Evolutionary conservation across 2,797 vertebrate species (phyloP).

Genomic region (Thamnophis elegans): DNA sequence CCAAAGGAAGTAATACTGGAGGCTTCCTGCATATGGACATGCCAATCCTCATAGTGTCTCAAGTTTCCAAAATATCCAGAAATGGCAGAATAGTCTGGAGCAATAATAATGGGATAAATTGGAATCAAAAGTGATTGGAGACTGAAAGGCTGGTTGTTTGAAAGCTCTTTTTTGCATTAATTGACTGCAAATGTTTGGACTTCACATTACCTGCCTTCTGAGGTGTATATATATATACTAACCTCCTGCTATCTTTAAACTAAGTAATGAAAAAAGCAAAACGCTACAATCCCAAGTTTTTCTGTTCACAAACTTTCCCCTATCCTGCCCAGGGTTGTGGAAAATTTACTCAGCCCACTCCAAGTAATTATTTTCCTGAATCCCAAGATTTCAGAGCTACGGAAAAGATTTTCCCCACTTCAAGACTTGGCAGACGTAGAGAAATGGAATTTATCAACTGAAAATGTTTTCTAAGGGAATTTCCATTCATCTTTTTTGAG

Average conservation of each 20-base stretch:
- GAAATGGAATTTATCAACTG: conserved; percentile 78
- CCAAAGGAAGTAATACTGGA: not conserved
- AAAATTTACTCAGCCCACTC: conserved; percentile 64
- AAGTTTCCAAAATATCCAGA: not conserved
- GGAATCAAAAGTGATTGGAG: not conserved
- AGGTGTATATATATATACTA: not conserved
- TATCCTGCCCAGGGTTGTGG: conserved; percentile 49
- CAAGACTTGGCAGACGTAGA: conserved; percentile 70
- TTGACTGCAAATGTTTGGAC: not conserved
- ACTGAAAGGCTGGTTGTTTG: not conserved
- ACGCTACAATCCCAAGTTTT: not conserved
- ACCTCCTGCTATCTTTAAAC: not conserved
- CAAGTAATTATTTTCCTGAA: conserved; percentile 58
- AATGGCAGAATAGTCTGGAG: not conserved
- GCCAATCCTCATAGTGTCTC: not conserved
- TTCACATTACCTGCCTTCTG: not conserved
- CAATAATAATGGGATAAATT: not conserved
- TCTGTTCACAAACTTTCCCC: conserved; percentile 16
- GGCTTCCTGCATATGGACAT: not conserved
- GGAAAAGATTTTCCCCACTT: conserved; percentile 73
- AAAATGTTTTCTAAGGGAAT: conserved; percentile 71
- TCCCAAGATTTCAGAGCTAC: conserved; percentile 62
- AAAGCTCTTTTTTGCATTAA: not conserved
- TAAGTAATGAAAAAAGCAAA: not conserved
- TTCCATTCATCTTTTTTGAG: conserved; percentile 32